Conservation (phyloP, 2,797 vertebrate genomes). For the Hafferia zeledoni region DNA sequence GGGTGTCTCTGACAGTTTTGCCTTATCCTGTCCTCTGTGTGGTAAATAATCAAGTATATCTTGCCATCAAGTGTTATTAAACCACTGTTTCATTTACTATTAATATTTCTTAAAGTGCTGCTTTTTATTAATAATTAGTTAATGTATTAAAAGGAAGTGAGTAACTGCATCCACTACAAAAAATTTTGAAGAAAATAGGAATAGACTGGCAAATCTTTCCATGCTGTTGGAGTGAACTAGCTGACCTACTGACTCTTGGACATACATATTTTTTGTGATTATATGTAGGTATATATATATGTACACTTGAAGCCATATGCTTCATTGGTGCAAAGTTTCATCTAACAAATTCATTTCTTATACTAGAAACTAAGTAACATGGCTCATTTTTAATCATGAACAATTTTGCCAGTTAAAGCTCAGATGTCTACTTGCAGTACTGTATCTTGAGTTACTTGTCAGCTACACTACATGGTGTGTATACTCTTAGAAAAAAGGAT, state of each 20-base stretch:
- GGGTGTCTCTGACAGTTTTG: not conserved
- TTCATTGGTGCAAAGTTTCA: not conserved
- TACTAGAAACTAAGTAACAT: not conserved
- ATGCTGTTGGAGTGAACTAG: not conserved
- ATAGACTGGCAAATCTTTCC: not conserved
- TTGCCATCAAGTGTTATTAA: not conserved
- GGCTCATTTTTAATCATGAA: not conserved
- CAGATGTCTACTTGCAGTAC: not conserved
- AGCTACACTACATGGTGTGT: not conserved
- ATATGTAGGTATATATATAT: not conserved
- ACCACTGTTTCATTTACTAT: not conserved
- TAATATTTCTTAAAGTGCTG: not conserved
- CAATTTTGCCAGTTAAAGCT: not conserved
- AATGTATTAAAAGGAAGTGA: not conserved
- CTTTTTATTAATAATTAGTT: not conserved
- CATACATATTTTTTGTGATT: not conserved
- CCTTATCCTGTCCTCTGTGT: not conserved
- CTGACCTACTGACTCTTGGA: not conserved
- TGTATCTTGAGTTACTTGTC: not conserved
- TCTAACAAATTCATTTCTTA: not conserved
- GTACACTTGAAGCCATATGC: not conserved
- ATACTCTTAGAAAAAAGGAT: not conserved
- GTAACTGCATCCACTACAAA: not conserved
- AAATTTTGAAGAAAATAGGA: not conserved
- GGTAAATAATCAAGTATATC: not conserved